phyloP scores from a whole-genome alignment of 2,888 invertebrate species.

The Chymomyza fuscimana region DNA sequence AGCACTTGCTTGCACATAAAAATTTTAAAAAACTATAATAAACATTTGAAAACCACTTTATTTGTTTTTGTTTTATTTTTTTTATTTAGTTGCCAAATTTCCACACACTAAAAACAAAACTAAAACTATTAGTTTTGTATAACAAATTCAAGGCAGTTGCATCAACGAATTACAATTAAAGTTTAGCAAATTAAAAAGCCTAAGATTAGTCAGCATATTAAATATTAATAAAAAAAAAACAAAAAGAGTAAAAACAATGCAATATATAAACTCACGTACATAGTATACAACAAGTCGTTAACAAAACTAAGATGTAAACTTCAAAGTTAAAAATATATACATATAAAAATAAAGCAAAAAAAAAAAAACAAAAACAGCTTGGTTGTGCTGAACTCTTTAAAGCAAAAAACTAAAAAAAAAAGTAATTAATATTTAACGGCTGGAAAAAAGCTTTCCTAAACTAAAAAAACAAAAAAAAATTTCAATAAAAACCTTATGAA shows the following conservation, averaged over 20 bases:
- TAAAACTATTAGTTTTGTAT: neutral
- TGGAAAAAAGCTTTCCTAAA: slow-evolving; percentile 8
- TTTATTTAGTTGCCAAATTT: neutral
- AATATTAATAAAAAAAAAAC: slow-evolving; percentile 14
- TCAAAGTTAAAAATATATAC: neutral
- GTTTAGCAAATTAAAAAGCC: neutral
- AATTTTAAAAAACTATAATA: slow-evolving; percentile 2
- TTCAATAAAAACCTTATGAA: neutral
- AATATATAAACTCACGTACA: slow-evolving; percentile 16
- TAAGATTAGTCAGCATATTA: slow-evolving; percentile 6
- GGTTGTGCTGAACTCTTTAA: slow-evolving; percentile 65
- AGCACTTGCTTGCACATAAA: neutral
- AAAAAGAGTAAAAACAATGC: slow-evolving; percentile 10
- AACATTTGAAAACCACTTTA: slow-evolving; percentile 3
- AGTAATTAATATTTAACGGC: neutral
- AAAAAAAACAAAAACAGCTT: slow-evolving; percentile 53
- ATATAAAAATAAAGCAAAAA: slow-evolving; percentile 13
- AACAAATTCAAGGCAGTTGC: slow-evolving; percentile 15
- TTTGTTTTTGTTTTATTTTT: neutral
- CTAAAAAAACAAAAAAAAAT: neutral
- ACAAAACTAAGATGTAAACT: neutral
- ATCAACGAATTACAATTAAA: slow-evolving; percentile 33
- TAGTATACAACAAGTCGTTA: neutral
- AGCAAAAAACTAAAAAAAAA: slow-evolving; percentile 22
- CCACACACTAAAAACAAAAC: neutral